Conservation (phyloP, 1,140 invertebrate genomes). For the Pogonomyrmex californicus region DNA sequence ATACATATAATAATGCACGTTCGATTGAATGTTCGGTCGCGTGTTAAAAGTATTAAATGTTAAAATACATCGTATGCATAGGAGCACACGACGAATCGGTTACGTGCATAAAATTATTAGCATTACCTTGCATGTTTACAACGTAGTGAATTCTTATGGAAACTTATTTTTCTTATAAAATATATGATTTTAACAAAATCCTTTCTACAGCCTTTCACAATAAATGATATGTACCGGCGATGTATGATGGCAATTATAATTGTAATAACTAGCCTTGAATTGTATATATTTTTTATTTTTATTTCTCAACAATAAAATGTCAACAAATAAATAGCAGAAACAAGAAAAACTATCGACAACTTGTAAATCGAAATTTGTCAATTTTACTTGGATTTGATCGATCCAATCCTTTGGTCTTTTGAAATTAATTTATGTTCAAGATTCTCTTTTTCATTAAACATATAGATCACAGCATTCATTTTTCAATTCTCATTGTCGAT, state of each 20-base stretch:
- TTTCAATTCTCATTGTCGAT: conserved; percentile 9
- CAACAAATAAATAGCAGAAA: conserved; percentile 21
- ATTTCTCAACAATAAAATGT: not conserved
- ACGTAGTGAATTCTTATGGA: not conserved
- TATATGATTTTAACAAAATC: not conserved
- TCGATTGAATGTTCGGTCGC: not conserved
- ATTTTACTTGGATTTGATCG: conserved; percentile 73
- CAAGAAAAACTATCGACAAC: conserved; percentile 19
- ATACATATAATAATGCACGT: not conserved
- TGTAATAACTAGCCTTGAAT: not conserved
- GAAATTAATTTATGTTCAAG: conserved; percentile 81
- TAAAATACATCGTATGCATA: not conserved
- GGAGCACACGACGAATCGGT: not conserved
- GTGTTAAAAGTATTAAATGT: conserved; percentile 1
- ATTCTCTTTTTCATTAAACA: conserved; percentile 72
- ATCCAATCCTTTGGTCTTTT: conserved; percentile 80
- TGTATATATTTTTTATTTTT: not conserved
- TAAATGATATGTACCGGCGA: conserved; percentile 1
- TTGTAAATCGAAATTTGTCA: conserved; percentile 80
- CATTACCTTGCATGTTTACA: not conserved
- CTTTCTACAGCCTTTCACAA: not conserved
- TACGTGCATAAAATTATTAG: conserved; percentile 9
- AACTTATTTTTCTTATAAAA: not conserved
- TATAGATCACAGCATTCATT: conserved; percentile 46
- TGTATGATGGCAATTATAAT: not conserved